Evolutionary conservation across 2,113 vertebrate genomes (phyloP).

Genomic region (Grammomys surdaster): DNA sequence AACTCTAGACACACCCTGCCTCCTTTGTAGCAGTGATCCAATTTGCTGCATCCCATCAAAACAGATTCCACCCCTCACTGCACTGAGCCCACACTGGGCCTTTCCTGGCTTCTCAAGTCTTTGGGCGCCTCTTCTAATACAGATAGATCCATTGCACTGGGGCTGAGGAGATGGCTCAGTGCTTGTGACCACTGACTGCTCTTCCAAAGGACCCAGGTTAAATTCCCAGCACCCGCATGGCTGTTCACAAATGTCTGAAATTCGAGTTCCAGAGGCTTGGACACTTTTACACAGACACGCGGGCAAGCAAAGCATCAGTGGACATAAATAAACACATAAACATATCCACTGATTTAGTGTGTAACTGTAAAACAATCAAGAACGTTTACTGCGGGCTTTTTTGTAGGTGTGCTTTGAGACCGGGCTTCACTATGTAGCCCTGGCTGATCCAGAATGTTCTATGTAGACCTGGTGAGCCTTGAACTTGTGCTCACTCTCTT

Average conservation of each 20-base stretch:
- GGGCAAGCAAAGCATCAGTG: neutral
- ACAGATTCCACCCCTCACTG: constrained; percentile 36
- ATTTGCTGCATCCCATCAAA: constrained; percentile 42
- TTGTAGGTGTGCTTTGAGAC: neutral
- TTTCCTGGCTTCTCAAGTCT: constrained; percentile 7
- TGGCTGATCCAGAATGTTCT: too few species aligned
- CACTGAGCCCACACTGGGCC: neutral
- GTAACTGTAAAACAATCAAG: neutral
- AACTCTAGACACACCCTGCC: neutral
- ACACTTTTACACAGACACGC: neutral
- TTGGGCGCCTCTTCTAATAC: neutral
- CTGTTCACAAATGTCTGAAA: neutral
- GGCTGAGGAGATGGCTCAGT: neutral
- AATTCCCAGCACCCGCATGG: neutral
- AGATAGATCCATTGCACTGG: neutral
- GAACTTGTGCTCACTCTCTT: neutral
- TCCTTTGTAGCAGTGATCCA: neutral
- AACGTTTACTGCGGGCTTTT: neutral
- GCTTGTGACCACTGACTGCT: neutral
- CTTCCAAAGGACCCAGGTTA: neutral
- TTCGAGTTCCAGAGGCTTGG: neutral
- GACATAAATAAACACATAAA: neutral
- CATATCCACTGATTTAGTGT: neutral
- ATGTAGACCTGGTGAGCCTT: neutral
- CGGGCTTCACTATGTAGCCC: neutral